phyloP scores from a whole-genome alignment of 1,140 invertebrate species.

The Dreissena polymorpha region DNA sequence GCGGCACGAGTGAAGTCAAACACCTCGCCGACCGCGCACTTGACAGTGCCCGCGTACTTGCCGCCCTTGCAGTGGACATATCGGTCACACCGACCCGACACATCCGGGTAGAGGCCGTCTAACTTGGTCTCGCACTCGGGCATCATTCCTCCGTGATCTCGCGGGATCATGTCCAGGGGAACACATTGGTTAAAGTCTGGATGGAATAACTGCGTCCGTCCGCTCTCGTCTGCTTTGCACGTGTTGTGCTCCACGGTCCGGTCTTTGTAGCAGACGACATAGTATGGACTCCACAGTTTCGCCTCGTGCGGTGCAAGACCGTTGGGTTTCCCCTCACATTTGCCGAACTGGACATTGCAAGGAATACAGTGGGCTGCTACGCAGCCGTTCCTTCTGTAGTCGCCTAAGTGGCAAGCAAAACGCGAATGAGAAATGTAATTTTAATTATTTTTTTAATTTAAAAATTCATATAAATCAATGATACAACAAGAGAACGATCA shows the following conservation, averaged over 20 bases:
- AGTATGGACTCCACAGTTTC: constrained; percentile 54
- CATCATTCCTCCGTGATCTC: constrained; percentile 51
- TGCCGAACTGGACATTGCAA: constrained; percentile 45
- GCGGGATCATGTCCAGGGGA: constrained; percentile 47
- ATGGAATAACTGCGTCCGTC: constrained; percentile 31
- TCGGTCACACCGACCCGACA: constrained; percentile 40
- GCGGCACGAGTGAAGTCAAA: constrained; percentile 26
- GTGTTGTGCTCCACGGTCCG: constrained; percentile 36
- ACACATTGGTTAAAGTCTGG: constrained; percentile 41
- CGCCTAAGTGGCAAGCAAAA: constrained; percentile 15
- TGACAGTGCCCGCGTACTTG: constrained; percentile 25
- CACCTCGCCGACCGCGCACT: constrained; percentile 20
- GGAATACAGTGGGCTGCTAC: constrained; percentile 48
- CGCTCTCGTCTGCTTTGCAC: constrained; percentile 28
- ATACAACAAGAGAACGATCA: neutral
- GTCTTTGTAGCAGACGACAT: constrained; percentile 53
- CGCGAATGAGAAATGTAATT: neutral
- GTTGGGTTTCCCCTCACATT: constrained; percentile 53
- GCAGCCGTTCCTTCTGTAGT: constrained; percentile 41
- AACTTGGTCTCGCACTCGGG: constrained; percentile 37
- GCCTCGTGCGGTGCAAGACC: constrained; percentile 42
- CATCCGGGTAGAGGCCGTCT: constrained; percentile 53
- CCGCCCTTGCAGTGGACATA: constrained; percentile 49
- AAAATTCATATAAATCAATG: neutral
- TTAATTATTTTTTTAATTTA: neutral